These are phyloP conservation scores for Macrotis lagotis DNA, from an alignment of 2,113 vertebrate species.

Conservation along the genomic window DNA sequence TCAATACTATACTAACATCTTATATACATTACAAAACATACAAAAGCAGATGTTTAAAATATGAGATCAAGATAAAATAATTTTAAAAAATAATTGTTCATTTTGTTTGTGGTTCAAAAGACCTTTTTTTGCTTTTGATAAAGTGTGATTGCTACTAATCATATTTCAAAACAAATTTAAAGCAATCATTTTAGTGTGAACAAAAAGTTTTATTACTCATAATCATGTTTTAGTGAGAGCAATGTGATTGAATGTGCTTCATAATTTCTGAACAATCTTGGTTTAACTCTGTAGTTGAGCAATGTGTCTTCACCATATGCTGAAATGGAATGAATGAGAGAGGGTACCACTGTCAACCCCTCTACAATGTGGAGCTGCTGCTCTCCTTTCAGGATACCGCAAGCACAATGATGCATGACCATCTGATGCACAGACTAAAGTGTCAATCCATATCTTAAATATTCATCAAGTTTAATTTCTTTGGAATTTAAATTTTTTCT, in stretches of 20 bases:
- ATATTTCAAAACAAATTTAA: background rate
- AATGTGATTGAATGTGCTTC: background rate
- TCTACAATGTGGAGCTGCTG: background rate
- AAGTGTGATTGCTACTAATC: background rate
- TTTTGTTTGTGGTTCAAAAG: background rate
- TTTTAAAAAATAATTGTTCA: background rate
- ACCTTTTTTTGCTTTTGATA: background rate
- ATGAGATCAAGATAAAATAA: background rate
- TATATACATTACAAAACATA: background rate
- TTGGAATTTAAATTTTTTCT: background rate
- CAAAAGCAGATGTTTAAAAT: background rate
- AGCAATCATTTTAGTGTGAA: background rate
- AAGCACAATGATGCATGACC: background rate
- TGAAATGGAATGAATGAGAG: background rate
- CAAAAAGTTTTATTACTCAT: background rate
- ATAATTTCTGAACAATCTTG: background rate
- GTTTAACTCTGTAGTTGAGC: background rate
- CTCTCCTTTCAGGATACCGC: background rate
- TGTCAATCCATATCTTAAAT: background rate
- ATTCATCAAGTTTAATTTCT: background rate
- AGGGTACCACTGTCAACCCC: background rate
- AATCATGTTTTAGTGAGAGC: background rate
- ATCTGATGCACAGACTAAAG: background rate
- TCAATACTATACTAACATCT: background rate
- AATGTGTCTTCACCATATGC: background rate